phyloP scores from a whole-genome alignment of 2,113 vertebrate species.

The Meles meles region DNA sequence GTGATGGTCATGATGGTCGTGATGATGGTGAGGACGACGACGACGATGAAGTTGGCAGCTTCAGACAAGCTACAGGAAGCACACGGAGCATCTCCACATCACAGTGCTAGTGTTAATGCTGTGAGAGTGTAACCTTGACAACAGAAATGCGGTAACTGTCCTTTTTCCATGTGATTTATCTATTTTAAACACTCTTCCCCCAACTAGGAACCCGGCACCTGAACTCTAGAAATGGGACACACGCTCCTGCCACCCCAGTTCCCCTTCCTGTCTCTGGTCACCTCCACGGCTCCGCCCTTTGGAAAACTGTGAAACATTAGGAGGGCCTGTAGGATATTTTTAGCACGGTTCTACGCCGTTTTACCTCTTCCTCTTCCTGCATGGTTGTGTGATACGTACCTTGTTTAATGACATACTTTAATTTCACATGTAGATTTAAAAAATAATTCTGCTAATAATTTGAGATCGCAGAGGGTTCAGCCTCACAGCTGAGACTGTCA shows the following conservation, averaged over 20 bases:
- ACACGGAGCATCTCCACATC: neutral
- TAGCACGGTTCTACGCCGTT: neutral
- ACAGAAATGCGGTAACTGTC: neutral
- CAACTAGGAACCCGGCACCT: neutral
- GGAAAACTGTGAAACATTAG: neutral
- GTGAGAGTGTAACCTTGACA: neutral
- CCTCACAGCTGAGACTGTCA: accelerated
- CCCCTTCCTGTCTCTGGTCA: conserved; percentile 12
- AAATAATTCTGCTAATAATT: neutral
- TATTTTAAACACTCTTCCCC: neutral
- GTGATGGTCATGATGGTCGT: accelerated
- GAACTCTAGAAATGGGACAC: neutral
- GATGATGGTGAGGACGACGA: accelerated
- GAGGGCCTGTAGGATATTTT: neutral
- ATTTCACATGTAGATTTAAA: neutral
- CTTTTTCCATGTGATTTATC: neutral
- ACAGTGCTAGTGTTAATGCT: neutral
- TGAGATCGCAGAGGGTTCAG: neutral
- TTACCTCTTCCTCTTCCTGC: neutral
- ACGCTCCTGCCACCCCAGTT: accelerated
- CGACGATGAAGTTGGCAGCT: neutral
- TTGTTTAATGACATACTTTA: neutral
- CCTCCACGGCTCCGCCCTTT: neutral
- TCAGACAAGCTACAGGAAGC: neutral
- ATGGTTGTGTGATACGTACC: neutral